Evolutionary conservation across 2,797 vertebrate genomes (phyloP), one percentile per base, ranked within the genome.

Genomic region (Cephalopachus bancanus): DNA sequence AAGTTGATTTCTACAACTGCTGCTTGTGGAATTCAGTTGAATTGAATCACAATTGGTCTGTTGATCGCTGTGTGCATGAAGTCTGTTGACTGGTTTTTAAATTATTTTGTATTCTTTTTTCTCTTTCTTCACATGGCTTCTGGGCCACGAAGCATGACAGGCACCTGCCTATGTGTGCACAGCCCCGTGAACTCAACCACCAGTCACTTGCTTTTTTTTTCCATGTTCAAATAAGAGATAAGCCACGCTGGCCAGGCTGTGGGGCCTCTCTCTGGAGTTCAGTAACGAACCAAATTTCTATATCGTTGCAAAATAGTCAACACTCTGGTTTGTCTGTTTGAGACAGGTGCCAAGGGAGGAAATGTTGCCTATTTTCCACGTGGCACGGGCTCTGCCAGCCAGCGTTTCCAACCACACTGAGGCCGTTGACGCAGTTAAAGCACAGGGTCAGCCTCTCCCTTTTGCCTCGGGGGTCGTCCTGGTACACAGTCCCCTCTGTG

Each of bases 281-380:
- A 85, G 62, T 71, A 94, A 91, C 9, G 37, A 97, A 93, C 83
- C 65, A 57, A 83, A 83, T 83, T 87, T 88, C 67, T 88, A 26
- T 69, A 60, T 51, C n/a, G 20, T 75, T 65, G n/a, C 72, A 79
- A 90, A 93, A 69, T 2, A 81, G 67, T 87, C 87, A 92, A 69
- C 30, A 76, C 74, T 83, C 89, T 24, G 75, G 76, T 33, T 64
- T 49, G 74, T 67, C 44, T 5, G 6, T 93, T 93, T 92, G 94
- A 93, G 95, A 64, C 95, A 97, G 95, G 96, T 97, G 94, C 85
- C 81, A 87, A 78, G 64, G 60, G 71, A 95, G 87, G 95, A 97
- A 96, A 90, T 92, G 89, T 97, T 96, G 92, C 49, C 83, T 96
- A 60, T 94, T 96, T 94, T 97, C 76, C 60, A 14, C 15, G 10